phyloP scores from a whole-genome alignment of 1,140 invertebrate species.

The Scylla paramamosain region DNA sequence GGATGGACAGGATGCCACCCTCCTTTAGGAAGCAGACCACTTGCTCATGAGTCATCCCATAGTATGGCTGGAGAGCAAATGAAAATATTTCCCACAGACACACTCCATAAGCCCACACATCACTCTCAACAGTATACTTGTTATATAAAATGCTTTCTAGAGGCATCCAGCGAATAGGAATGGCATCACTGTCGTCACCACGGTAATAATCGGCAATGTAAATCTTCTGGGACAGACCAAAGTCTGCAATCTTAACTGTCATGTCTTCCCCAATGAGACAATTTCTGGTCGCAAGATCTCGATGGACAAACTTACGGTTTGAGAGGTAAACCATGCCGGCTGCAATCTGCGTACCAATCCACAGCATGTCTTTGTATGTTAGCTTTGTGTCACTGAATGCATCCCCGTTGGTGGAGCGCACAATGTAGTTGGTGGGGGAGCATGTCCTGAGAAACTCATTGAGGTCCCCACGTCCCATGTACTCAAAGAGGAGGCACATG shows the following conservation, averaged over 20 bases:
- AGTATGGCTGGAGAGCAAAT: slow-evolving; percentile 95
- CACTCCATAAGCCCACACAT: slow-evolving; percentile 96
- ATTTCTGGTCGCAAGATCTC: slow-evolving; percentile 97
- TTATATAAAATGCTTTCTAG: slow-evolving; percentile 95
- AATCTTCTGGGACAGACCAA: slow-evolving; percentile 95
- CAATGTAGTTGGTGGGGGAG: slow-evolving; percentile 85
- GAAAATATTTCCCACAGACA: slow-evolving; percentile 97
- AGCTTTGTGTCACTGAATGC: slow-evolving; percentile 83
- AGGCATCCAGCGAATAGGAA: slow-evolving; percentile 96
- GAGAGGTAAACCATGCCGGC: slow-evolving; percentile 97
- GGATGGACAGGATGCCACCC: slow-evolving; percentile 91
- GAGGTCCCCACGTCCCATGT: slow-evolving; percentile 96
- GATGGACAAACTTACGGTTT: slow-evolving; percentile 96
- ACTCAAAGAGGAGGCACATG: slow-evolving; percentile 97
- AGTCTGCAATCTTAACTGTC: slow-evolving; percentile 98
- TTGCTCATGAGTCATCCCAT: slow-evolving; percentile 96
- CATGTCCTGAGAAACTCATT: slow-evolving; percentile 90
- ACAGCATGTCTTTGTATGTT: slow-evolving; percentile 89
- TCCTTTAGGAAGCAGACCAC: slow-evolving; percentile 96
- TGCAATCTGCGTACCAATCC: slow-evolving; percentile 91
- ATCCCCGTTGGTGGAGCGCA: slow-evolving; percentile 82
- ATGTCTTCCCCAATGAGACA: slow-evolving; percentile 96
- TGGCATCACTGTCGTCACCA: slow-evolving; percentile 95
- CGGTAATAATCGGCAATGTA: slow-evolving; percentile 89
- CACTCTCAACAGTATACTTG: slow-evolving; percentile 95